Evolutionary conservation across 2,113 vertebrate genomes (phyloP), one percentile per base, ranked within the genome.

Genomic region (Actenoides lindsayi): DNA sequence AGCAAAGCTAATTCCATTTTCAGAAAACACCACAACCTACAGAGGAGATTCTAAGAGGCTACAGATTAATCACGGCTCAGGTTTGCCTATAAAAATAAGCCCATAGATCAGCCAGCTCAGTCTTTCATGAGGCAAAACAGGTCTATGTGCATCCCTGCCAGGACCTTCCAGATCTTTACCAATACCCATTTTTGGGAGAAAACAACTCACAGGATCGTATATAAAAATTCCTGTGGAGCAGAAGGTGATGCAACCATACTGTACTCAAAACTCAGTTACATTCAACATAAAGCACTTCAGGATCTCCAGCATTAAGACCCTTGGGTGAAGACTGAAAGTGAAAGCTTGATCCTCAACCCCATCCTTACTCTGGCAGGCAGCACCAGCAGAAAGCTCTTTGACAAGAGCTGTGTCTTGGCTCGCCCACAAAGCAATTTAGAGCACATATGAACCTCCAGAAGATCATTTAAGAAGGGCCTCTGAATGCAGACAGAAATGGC

Each of bases 371-470:
- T 71, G 35, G 31, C 42, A 79, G 63, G 5, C 50, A 90, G 41
- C 4, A 0, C n/a, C 39, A 51, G 92, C 15, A 81, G 44, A 24
- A 24, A 1, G 3, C 27, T 75, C 56, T 83, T 69, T 74, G 80
- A 90, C 33, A 86, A n/a, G 37, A 84, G 67, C n/a, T 59, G 33
- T 35, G 17, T 50, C 81, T 93, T 42, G 33, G n/a, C 62, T 13
- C 23, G 74, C 67, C 82, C 81, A 76, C 75, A 94, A 94, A 62
- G n/a, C 69, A 59, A 95, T 91, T 91, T 82, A 60, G 33, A 87
- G 44, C 16, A n/a, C 2, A 21, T 42, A 83, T 51, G 91, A 94
- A 94, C 77, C 74, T 96, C n/a, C 41, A 51, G 70, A 89, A 95
- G 92, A 87, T 28, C 83, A 77, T 94, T 89, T 69, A 63, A 84